phyloP scores from a whole-genome alignment of 2,888 invertebrate species.

The Noctua fimbriata region DNA sequence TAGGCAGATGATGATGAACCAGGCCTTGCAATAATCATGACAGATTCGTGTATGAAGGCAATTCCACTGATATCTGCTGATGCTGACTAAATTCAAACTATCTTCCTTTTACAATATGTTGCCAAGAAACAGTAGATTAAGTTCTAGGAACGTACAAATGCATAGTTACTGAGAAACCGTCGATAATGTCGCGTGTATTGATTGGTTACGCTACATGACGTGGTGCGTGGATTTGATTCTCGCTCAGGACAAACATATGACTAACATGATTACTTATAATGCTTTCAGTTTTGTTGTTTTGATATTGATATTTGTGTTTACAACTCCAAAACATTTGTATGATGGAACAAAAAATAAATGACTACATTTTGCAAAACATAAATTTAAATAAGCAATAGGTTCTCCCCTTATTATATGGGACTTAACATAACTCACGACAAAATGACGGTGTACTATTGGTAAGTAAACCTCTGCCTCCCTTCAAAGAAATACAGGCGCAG shows the following conservation, averaged over 20 bases:
- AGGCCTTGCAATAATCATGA: too few species aligned
- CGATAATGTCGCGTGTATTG: neutral
- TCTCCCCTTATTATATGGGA: too few species aligned
- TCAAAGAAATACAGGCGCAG: neutral
- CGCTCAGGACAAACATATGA: neutral
- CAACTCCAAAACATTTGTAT: neutral
- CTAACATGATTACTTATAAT: neutral
- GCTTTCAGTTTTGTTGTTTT: too few species aligned
- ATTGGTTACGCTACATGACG: neutral
- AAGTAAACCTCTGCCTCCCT: too few species aligned
- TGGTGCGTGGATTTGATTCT: neutral
- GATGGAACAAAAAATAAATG: neutral
- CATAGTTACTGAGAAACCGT: neutral
- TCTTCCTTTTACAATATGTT: neutral
- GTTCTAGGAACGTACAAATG: neutral
- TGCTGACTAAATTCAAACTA: neutral
- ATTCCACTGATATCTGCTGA: neutral
- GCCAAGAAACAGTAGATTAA: neutral
- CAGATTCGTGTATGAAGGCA: too few species aligned
- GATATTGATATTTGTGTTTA: neutral
- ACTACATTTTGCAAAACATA: neutral
- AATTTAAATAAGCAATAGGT: too few species aligned
- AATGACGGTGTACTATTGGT: too few species aligned
- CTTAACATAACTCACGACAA: too few species aligned
- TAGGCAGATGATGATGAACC: too few species aligned